Evolutionary conservation across 2,113 vertebrate genomes (phyloP).

Genomic region (Psilopogon haemacephalus): DNA sequence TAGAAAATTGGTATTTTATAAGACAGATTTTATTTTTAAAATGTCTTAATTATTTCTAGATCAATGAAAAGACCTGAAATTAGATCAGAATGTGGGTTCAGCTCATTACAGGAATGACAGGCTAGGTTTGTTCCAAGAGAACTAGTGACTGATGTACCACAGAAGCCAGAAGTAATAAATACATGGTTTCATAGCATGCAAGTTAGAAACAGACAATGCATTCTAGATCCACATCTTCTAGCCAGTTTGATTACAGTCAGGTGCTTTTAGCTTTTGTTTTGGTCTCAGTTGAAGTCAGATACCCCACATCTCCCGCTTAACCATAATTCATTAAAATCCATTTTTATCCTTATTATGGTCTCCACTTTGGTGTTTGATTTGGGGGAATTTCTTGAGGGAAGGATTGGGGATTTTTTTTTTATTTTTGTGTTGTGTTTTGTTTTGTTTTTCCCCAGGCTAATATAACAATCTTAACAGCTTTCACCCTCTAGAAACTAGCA

Average conservation of each 20-base stretch:
- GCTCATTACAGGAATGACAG: neutral
- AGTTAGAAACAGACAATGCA: neutral
- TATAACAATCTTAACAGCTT: neutral
- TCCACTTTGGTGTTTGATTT: neutral
- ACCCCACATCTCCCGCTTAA: neutral
- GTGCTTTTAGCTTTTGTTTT: neutral
- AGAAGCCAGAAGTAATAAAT: slow-evolving; percentile 15
- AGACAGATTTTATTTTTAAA: neutral
- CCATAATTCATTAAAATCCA: neutral
- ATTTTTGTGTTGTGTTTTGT: neutral
- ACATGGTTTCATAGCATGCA: neutral
- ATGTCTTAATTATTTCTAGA: neutral
- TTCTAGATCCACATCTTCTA: neutral
- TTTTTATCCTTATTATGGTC: neutral
- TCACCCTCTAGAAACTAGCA: neutral
- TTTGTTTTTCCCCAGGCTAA: neutral
- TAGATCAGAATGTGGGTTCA: neutral
- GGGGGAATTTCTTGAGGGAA: neutral
- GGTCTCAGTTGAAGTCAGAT: neutral
- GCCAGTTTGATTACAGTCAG: neutral
- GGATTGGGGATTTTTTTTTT: rapidly evolving
- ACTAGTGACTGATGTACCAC: neutral
- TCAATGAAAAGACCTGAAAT: neutral
- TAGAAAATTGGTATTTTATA: neutral
- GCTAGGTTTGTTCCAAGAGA: neutral